Evolutionary conservation across 2,797 vertebrate species (phyloP), one percentile per base, ranked within the genome.

Genomic region (Melanotaenia trifasciata): DNA sequence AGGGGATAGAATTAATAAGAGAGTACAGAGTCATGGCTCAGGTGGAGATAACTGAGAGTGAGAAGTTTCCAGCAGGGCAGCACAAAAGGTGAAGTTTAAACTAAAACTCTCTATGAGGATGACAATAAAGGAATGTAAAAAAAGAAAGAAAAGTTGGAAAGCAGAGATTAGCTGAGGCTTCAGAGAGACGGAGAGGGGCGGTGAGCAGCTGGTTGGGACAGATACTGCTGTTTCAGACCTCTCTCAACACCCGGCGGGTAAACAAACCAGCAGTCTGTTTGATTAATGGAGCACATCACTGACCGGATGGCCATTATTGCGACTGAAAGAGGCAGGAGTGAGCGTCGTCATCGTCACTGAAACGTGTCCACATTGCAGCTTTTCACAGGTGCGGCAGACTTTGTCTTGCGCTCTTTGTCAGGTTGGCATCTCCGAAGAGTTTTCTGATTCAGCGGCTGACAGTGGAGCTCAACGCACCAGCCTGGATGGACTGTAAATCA

Each of bases 191-290:
- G 66, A 57, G 66, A 73, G 64, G 56, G 57, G 70, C 24, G 26
- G 86, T 0, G 91, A 92, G 89, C 94, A 94, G 92, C 94, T 95
- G 95, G 86, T 82, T 30, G 67, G 79, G 79, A 86, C 78, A 94
- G 95, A 95, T 95, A 95, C 90, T 88, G 92, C 90, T 84, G 91
- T 72, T 90, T 90, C 90, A 91, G 92, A 84, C 88, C 89, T 87
- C 88, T 68, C 78, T 69, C 69, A 85, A 87, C 85, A 88, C 90
- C 80, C 72, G 59, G 64, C 77, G 90, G 87, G 89, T 94, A 94
- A 94, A 95, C 93, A 94, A 92, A 90, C 90, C 84, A 61, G 72
- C 81, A 86, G 86, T 80, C 90, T 58, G 78, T 79, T 91, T 95
- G 94, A 94, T 95, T 95, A 94, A 95, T 95, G 93, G 91, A 75